Conservation (phyloP, 2,113 vertebrate species). For the Isichthys henryi region DNA sequence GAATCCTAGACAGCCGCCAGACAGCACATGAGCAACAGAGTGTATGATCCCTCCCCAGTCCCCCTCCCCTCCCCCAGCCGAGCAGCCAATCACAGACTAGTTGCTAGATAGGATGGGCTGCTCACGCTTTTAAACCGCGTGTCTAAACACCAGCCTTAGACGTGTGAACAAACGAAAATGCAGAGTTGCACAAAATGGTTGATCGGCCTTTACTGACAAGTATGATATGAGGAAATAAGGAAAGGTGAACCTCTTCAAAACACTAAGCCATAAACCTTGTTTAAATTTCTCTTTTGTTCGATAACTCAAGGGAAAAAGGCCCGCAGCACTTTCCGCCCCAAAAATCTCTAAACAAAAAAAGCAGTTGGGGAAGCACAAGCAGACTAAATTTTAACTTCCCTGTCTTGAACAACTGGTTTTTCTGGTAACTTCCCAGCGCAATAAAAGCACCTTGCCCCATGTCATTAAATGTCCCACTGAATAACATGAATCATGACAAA, state of each 20-base stretch:
- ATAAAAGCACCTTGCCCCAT: neutral
- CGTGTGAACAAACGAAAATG: constrained; percentile 30
- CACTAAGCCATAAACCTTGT: neutral
- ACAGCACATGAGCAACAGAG: constrained; percentile 40
- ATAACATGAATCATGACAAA: neutral
- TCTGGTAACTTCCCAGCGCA: neutral
- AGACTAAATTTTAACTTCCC: neutral
- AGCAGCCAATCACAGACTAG: constrained; percentile 57
- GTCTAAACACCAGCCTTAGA: constrained; percentile 21
- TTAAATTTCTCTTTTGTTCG: neutral
- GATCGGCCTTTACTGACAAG: neutral
- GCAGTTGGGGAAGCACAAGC: neutral
- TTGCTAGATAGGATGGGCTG: constrained; percentile 54
- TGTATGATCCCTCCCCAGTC: constrained; percentile 29
- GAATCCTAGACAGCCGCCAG: constrained; percentile 50
- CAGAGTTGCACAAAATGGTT: constrained; percentile 33
- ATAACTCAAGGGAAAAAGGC: neutral
- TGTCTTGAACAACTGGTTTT: neutral
- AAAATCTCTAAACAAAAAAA: neutral
- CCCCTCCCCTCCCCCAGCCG: constrained; percentile 37
- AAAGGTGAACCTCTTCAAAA: neutral
- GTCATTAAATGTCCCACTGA: neutral
- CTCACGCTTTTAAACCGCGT: constrained; percentile 28
- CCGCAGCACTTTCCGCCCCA: neutral
- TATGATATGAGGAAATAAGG: neutral